phyloP scores from a whole-genome alignment of 2,888 invertebrate genomes.

The Drosophila paramelanica region DNA sequence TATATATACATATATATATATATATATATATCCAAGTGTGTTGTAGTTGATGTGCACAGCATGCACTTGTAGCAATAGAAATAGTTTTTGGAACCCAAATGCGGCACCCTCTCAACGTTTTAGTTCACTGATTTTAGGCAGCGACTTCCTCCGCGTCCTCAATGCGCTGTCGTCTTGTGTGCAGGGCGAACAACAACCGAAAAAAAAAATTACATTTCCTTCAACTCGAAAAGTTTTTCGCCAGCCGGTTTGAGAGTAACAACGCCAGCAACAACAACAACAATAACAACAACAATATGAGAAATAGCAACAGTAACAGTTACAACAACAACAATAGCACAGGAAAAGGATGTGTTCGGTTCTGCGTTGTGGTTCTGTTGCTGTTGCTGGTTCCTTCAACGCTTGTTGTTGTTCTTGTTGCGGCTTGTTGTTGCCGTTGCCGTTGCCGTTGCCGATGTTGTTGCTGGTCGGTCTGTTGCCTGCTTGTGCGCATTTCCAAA shows the following conservation, averaged over 20 bases:
- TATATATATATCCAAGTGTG: not conserved
- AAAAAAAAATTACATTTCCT: conserved; percentile 72
- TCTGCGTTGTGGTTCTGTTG: conserved; percentile 73
- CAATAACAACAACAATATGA: conserved; percentile 10
- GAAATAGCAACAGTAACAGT: conserved; percentile 35
- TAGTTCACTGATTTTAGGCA: conserved; percentile 80
- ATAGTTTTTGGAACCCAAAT: conserved; percentile 49
- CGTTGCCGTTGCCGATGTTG: conserved; percentile 26
- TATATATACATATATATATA: not conserved
- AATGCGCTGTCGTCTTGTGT: conserved; percentile 46
- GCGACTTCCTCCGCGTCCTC: conserved; percentile 62
- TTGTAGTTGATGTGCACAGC: conserved; percentile 53
- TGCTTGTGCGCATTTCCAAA: conserved; percentile 80
- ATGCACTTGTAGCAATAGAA: conserved; percentile 68
- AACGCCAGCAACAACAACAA: conserved; percentile 37
- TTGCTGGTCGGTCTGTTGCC: conserved; percentile 56
- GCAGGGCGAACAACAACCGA: conserved; percentile 9
- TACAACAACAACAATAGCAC: conserved; percentile 28
- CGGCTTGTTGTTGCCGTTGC: conserved; percentile 18
- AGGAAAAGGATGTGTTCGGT: conserved; percentile 80
- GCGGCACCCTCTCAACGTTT: conserved; percentile 61
- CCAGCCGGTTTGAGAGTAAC: conserved; percentile 46
- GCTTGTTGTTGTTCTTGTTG: conserved; percentile 34
- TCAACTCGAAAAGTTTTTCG: conserved; percentile 77
- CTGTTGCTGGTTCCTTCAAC: conserved; percentile 17